Evolutionary conservation across 2,113 vertebrate genomes (phyloP), one percentile per base, ranked within the genome.

Genomic region (Rhea pennata): DNA sequence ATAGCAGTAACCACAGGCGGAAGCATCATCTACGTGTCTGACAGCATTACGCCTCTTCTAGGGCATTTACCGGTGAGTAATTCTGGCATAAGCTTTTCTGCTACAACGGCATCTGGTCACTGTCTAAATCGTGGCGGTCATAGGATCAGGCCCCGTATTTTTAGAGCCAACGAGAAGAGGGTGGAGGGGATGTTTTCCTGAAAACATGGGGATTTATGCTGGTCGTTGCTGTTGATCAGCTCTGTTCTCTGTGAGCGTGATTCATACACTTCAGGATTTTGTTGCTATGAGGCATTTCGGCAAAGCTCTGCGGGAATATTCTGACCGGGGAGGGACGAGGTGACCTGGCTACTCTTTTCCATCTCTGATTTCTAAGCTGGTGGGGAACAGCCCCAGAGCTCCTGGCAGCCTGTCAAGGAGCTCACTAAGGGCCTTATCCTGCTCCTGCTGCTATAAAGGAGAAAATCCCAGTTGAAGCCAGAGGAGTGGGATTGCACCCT

Each of bases 21-120:
- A 96, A 98, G 97, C 87, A 98, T 98, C 75, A 96, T 98, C 76
- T 98, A 98, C 29, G 98, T 98, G 87, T 98, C 98, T 54, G 98
- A 98, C 96, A 98, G 98, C 31, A 98, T 98, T 86, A 98, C 98
- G 6, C 98, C 98, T 84, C 98, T 98, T 76, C 98, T 98, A 48
- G 98, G 98, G 64, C 98, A 98, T 91, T 96, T 98, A 90, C 98
- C 98, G 67, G 98, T 98, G 93, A 98, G 98, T 98, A 70, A 80
- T 65, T 56, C 67, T 71, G 44, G 44, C 7, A 2, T 1, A 7
- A 27, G 44, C 92, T 91, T 88, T 88, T 87, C 59, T 78, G 26
- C 36, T 48, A 23, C 15, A 22, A 26, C 36, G 39, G 27, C 50
- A 56, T 29, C 36, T 21, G 29, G 17, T 40, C 14, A 33, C 29